phyloP scores from a whole-genome alignment of 2,888 invertebrate genomes.

The Tricholauxania praeusta region DNA sequence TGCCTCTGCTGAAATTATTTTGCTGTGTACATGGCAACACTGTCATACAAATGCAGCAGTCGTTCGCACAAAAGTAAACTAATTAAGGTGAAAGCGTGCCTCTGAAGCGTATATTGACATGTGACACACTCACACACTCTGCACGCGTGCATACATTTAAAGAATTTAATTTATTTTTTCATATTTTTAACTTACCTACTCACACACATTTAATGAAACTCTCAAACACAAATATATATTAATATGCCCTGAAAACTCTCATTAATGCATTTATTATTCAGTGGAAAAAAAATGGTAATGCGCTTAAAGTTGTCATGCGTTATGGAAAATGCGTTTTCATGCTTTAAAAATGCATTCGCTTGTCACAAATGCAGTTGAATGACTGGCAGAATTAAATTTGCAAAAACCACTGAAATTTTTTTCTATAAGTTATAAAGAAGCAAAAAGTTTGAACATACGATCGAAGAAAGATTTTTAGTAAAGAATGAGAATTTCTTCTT shows the following conservation, averaged over 20 bases:
- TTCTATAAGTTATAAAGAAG: too few relatives aligned
- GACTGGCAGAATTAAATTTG: not conserved
- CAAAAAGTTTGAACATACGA: too few relatives aligned
- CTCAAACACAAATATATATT: not conserved
- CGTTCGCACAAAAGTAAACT: constrained; percentile 20
- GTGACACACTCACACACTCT: constrained; percentile 26
- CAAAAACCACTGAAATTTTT: too few relatives aligned
- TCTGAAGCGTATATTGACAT: constrained; percentile 31
- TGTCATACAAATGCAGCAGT: constrained; percentile 23
- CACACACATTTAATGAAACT: not conserved
- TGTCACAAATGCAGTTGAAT: not conserved
- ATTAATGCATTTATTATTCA: not conserved
- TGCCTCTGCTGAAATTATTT: not conserved
- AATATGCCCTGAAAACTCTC: not conserved
- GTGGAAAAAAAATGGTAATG: too few relatives aligned
- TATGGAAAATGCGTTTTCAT: not conserved
- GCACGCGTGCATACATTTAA: not conserved
- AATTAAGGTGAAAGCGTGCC: constrained; percentile 35
- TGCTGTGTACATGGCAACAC: constrained; percentile 13
- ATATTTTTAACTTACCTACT: not conserved
- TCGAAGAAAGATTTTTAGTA: too few relatives aligned
- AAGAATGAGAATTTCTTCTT: too few relatives aligned
- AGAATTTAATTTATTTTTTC: not conserved
- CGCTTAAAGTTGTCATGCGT: not conserved
- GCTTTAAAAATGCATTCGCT: not conserved